Percentiles rank a stretch among this genome's conserved stretches.
Evolutionary conservation across 2,888 invertebrate genomes (phyloP).

Genomic region (Drosophila nigricruria): DNA sequence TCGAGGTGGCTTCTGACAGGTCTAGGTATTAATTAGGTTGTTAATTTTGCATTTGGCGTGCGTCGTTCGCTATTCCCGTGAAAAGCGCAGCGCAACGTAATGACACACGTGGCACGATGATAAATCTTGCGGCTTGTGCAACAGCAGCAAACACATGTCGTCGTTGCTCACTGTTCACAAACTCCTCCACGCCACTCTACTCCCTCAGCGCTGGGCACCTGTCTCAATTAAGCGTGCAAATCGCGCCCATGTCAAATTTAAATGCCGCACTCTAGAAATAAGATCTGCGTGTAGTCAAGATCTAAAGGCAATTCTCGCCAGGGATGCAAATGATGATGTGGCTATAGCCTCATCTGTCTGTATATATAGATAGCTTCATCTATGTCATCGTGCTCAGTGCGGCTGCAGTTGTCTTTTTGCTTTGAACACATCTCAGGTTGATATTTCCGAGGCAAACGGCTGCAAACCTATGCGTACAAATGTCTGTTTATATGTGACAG

Average conservation of each 20-base stretch:
- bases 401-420: conserved; percentile 15
- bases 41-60: conserved; percentile 83
- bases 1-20: conserved; percentile 54
- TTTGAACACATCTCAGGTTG: conserved; percentile 49
- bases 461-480: conserved; percentile 4
- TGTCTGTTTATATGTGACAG: background rate
- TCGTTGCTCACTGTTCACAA: conserved; percentile 47
- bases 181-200: background rate
- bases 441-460: conserved; percentile 14
- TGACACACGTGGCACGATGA: conserved; percentile 75
- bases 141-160: conserved; percentile 73
- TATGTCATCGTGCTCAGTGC: conserved; percentile 18
- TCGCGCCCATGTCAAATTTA: conserved; percentile 74
- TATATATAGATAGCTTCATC: conserved; percentile 33
- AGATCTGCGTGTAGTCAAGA: conserved; percentile 48
- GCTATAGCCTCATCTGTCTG: background rate
- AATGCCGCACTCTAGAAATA: conserved; percentile 66
- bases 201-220: conserved; percentile 59
- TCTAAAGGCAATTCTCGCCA: conserved; percentile 58
- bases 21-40: conserved; percentile 84
- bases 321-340: conserved; percentile 13
- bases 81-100: conserved; percentile 60
- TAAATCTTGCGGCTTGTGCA: conserved; percentile 76
- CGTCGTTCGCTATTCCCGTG: conserved; percentile 79
- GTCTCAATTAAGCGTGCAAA: conserved; percentile 82